Conservation (phyloP, 2,797 vertebrate genomes). For the Hozukius guyotensis region DNA sequence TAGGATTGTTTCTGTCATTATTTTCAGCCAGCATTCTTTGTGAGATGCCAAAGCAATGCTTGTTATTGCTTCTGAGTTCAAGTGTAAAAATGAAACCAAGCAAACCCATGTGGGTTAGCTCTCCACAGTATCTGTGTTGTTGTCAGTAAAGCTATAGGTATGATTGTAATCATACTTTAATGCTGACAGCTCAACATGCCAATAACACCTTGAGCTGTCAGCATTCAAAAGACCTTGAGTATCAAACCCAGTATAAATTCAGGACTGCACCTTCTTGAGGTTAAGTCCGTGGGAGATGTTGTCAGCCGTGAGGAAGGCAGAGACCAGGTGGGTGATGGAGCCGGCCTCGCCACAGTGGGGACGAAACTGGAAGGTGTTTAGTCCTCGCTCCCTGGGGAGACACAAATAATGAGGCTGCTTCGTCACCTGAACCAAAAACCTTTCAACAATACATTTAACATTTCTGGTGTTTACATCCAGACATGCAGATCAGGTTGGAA, state of each 20-base stretch:
- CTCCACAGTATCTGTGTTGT: neutral
- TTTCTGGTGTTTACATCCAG: neutral
- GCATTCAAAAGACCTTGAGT: neutral
- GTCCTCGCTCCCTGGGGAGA: conserved; percentile 87
- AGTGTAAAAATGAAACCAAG: neutral
- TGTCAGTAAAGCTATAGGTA: neutral
- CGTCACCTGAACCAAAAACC: neutral
- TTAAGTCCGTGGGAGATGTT: conserved; percentile 98
- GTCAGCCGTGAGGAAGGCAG: conserved; percentile 94
- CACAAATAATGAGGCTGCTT: neutral
- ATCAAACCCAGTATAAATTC: neutral
- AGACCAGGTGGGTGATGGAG: conserved; percentile 96
- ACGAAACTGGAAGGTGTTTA: conserved; percentile 95
- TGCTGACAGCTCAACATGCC: too few relatives aligned
- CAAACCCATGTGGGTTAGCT: neutral
- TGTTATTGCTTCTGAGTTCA: neutral
- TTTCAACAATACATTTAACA: neutral
- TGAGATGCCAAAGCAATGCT: neutral
- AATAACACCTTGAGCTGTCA: neutral
- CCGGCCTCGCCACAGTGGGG: conserved; percentile 98
- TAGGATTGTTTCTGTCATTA: neutral
- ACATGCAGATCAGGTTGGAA: neutral
- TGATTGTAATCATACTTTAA: neutral
- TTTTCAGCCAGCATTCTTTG: neutral
- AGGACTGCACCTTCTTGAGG: conserved; percentile 90